Conservation (phyloP, 2,888 invertebrate species). For the Lacanobia oleracea region DNA sequence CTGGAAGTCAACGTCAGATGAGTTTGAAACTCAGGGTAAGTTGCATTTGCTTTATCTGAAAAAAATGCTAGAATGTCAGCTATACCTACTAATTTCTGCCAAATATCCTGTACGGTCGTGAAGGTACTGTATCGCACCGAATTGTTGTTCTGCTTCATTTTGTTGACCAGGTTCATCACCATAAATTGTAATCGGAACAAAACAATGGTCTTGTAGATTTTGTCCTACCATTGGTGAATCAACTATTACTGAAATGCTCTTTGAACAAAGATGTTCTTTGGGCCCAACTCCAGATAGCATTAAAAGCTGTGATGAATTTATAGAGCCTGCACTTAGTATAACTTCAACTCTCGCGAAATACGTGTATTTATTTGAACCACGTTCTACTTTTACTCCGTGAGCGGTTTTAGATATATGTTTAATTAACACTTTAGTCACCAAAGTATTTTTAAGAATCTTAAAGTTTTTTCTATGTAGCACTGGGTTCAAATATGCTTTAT, state of each 20-base stretch:
- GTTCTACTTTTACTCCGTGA: conserved; percentile 36
- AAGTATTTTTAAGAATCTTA: conserved; percentile 71
- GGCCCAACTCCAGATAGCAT: conserved; percentile 79
- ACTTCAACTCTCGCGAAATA: conserved; percentile 81
- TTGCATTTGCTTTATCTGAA: conserved; percentile 71
- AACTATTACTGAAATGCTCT: conserved; percentile 78
- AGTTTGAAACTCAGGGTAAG: conserved; percentile 76
- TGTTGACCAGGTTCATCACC: conserved; percentile 72
- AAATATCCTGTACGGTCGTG: conserved; percentile 87
- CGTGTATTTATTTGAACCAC: not conserved
- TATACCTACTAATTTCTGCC: conserved; percentile 82
- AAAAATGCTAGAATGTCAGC: conserved; percentile 87
- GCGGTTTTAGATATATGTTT: conserved; percentile 21
- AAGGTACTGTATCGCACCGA: conserved; percentile 85
- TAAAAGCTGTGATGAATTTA: conserved; percentile 88
- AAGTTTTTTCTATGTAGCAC: conserved; percentile 73
- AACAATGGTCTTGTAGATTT: conserved; percentile 89
- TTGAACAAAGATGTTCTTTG: conserved; percentile 75
- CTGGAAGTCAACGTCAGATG: conserved; percentile 70
- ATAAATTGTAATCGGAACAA: conserved; percentile 79
- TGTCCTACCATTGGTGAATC: conserved; percentile 87
- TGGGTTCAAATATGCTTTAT: conserved; percentile 86
- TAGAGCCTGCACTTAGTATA: conserved; percentile 85
- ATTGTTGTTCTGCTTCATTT: conserved; percentile 66
- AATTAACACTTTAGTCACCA: conserved; percentile 55